Evolutionary conservation across 2,113 vertebrate genomes (phyloP).

Genomic region (Lepisosteus osseus): DNA sequence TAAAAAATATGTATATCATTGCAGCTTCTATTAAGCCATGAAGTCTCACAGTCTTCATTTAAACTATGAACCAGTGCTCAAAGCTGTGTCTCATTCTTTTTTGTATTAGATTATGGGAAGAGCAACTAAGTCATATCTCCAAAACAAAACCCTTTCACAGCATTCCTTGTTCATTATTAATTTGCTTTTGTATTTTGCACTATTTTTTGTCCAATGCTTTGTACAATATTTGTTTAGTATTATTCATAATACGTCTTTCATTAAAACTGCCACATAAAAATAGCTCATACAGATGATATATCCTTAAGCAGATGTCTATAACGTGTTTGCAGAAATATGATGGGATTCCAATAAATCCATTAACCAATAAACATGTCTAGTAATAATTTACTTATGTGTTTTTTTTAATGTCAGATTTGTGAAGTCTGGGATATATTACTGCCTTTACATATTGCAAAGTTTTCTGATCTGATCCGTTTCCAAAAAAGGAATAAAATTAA

Average conservation of each 20-base stretch:
- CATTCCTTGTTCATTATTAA: slow-evolving; percentile 48
- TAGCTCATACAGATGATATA: slow-evolving; percentile 62
- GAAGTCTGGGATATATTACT: too few species aligned
- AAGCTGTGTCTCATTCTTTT: background rate
- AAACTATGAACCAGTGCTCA: background rate
- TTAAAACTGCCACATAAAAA: slow-evolving; percentile 48
- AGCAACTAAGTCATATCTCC: slow-evolving; percentile 65
- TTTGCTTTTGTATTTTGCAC: slow-evolving; percentile 21
- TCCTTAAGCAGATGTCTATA: slow-evolving; percentile 70
- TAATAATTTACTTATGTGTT: too few species aligned
- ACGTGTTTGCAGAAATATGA: slow-evolving; percentile 68
- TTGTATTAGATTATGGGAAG: slow-evolving; percentile 6
- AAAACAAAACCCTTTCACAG: slow-evolving; percentile 45
- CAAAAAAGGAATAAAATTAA: too few species aligned
- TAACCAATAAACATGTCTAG: slow-evolving; percentile 31
- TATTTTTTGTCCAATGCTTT: slow-evolving; percentile 61
- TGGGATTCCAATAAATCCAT: slow-evolving; percentile 70
- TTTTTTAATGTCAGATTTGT: too few species aligned
- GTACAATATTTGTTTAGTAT: slow-evolving; percentile 63
- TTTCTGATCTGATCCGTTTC: too few species aligned
- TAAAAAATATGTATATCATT: background rate
- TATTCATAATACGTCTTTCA: slow-evolving; percentile 52
- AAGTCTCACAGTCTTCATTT: background rate
- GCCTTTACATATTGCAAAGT: too few species aligned
- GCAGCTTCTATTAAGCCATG: background rate